Conservation (phyloP, 2,797 vertebrate species). For the Vultur gryphus region DNA sequence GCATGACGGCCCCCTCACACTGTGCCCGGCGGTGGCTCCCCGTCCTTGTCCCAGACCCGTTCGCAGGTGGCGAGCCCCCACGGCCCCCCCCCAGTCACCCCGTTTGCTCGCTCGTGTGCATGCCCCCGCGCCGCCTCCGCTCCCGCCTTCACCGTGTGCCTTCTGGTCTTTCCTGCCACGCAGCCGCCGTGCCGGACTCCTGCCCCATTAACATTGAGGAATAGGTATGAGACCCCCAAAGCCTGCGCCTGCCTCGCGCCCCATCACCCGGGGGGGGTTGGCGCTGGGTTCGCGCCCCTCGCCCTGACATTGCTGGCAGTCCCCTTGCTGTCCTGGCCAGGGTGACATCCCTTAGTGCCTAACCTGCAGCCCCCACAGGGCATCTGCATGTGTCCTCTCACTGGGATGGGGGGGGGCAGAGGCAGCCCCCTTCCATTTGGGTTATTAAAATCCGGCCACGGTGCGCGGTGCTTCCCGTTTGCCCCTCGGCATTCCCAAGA, state of each 20-base stretch:
- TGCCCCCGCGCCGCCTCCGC: neutral
- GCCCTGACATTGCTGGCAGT: rapidly evolving
- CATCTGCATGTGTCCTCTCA: rapidly evolving
- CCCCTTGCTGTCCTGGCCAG: neutral
- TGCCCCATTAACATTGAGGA: constrained; percentile 95
- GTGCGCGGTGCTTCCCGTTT: rapidly evolving
- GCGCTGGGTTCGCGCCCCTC: neutral
- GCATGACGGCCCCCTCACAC: neutral
- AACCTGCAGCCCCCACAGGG: neutral
- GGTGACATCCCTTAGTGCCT: neutral
- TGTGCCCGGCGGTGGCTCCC: rapidly evolving
- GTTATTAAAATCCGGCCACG: neutral
- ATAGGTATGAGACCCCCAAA: constrained; percentile 81
- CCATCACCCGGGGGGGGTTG: neutral
- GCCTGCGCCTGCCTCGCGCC: neutral
- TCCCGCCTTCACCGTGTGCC: constrained; percentile 71
- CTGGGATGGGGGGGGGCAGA: neutral
- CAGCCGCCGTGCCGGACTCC: constrained; percentile 86
- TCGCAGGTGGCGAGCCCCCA: rapidly evolving
- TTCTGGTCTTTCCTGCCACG: constrained; percentile 82
- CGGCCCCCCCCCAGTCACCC: rapidly evolving
- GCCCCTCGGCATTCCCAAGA: neutral
- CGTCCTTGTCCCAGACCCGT: rapidly evolving
- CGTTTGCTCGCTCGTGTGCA: neutral
- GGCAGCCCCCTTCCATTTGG: neutral